phyloP scores from a whole-genome alignment of 2,113 vertebrate genomes.

The Candoia aspera region DNA sequence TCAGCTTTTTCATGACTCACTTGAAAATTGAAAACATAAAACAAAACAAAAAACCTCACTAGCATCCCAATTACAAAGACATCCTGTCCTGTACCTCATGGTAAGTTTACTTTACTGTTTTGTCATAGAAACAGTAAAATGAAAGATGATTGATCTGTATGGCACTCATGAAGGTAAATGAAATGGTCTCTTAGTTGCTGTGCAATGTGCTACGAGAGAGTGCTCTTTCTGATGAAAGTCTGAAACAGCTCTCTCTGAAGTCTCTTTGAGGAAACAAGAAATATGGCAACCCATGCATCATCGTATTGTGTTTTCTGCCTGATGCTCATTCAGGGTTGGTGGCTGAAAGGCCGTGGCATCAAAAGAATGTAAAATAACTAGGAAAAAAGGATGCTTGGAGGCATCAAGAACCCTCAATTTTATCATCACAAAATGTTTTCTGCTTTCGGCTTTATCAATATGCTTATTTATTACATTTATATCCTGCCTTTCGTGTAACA shows the following conservation, averaged over 20 bases:
- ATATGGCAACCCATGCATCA: background rate
- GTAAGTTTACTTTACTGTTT: background rate
- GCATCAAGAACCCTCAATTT: background rate
- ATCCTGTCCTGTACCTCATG: background rate
- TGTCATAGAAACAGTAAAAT: background rate
- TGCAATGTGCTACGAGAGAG: background rate
- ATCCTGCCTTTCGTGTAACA: background rate
- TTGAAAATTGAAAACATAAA: conserved; percentile 21
- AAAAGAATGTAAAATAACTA: background rate
- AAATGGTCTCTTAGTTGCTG: background rate
- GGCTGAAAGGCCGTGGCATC: background rate
- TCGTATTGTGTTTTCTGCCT: background rate
- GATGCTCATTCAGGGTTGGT: background rate
- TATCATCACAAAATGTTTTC: background rate
- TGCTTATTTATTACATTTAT: background rate
- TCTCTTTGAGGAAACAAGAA: background rate
- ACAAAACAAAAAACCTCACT: conserved; percentile 14
- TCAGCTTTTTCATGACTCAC: conserved; percentile 6
- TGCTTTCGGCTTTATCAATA: background rate
- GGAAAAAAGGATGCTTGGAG: background rate
- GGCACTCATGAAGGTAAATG: conserved; percentile 1
- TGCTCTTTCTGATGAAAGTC: background rate
- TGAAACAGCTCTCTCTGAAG: background rate
- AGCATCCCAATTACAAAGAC: background rate
- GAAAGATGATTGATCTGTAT: conserved; percentile 15